These are phyloP conservation scores for Acanthococcus lagerstroemiae DNA, from an alignment of 2,888 invertebrate species.

Conservation along the genomic window DNA sequence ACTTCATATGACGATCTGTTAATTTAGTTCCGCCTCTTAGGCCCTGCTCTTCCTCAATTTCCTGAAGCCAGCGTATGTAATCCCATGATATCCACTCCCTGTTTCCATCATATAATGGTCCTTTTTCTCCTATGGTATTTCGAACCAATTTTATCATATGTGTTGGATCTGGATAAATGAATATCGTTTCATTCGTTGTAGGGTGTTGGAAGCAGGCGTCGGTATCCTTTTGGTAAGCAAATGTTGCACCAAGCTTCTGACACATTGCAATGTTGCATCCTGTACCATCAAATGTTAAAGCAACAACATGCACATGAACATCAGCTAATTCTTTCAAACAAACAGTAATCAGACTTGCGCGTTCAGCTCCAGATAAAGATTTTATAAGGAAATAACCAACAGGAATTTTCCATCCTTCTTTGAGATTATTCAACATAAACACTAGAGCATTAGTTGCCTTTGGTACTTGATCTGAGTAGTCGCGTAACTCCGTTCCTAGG, in stretches of 20 bases:
- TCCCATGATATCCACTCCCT: slow-evolving; percentile 30
- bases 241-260: slow-evolving; percentile 21
- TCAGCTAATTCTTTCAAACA: slow-evolving; percentile 20
- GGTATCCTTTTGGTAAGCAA: background rate
- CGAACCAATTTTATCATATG: slow-evolving; percentile 17
- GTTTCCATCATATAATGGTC: background rate
- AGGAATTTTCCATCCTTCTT: slow-evolving; percentile 26
- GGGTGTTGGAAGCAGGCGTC: slow-evolving; percentile 32
- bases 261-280: slow-evolving; percentile 26
- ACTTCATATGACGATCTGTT: slow-evolving; percentile 30
- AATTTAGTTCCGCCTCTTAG: slow-evolving; percentile 33
- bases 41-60: slow-evolving; percentile 28
- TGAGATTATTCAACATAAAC: background rate
- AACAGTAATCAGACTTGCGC: slow-evolving; percentile 2
- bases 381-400: slow-evolving; percentile 24
- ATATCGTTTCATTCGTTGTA: slow-evolving; percentile 29
- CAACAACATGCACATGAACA: slow-evolving; percentile 11
- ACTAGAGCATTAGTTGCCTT: slow-evolving; percentile 8
- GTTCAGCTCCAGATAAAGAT: background rate
- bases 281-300: slow-evolving; percentile 33
- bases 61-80: slow-evolving; percentile 32
- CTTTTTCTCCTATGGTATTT: background rate
- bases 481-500: background rate
- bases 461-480: background rate
- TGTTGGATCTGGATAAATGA: slow-evolving; percentile 34